Conservation (phyloP, 2,888 invertebrate species). For the Tupiocoris notatus region DNA sequence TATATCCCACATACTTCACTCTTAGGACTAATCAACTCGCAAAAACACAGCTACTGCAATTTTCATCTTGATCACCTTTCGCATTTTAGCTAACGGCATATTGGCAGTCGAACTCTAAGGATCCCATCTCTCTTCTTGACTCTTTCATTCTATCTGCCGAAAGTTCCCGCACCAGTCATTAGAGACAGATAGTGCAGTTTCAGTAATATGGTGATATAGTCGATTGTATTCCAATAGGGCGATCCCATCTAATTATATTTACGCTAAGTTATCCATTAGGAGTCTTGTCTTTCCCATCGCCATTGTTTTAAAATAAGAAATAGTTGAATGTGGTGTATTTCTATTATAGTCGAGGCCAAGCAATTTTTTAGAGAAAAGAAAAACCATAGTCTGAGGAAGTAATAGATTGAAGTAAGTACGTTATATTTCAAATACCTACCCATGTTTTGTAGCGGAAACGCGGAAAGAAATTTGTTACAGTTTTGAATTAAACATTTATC, state of each 20-base stretch:
- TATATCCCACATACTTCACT: too few species aligned
- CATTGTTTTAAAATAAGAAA: not conserved
- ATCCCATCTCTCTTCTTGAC: too few species aligned
- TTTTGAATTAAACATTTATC: not conserved
- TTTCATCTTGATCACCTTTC: too few species aligned
- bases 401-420: not conserved
- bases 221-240: not conserved
- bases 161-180: not conserved
- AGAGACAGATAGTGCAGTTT: not conserved
- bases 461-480: not conserved
- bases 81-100: too few species aligned
- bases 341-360: not conserved
- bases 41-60: too few species aligned
- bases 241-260: not conserved
- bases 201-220: too few species aligned
- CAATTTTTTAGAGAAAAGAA: not conserved
- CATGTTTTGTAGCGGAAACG: not conserved
- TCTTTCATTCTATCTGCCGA: not conserved
- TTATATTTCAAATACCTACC: not conserved
- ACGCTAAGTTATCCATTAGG: too few species aligned
- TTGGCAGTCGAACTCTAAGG: too few species aligned
- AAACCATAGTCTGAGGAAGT: not conserved
- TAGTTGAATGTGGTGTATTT: not conserved
- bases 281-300: too few species aligned
- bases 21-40: too few species aligned